Base-by-base conservation (phyloP, 2,113 vertebrate species). In the Oceanites oceanicus region DNA sequence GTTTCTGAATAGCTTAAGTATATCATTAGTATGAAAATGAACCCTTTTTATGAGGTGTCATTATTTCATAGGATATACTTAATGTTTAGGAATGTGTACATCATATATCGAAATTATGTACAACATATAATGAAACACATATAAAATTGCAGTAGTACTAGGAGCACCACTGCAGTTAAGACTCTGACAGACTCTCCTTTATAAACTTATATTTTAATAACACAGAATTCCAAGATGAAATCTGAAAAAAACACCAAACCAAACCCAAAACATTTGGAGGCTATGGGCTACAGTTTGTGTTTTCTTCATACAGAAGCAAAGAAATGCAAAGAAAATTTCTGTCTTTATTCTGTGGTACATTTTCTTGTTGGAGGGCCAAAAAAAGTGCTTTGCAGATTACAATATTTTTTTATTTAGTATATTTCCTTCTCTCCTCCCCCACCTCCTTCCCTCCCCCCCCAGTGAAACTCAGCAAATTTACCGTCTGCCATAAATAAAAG, bases 61-160 rank as follows among this genome's bases (percentile, higher is more conserved):
- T 92, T 96, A 94, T 94, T 96, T 97, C 88, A 90, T 86, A 83
- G 93, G 92, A 92, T 93, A 95, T 61, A 95, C 62, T 86, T 90
- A 91, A 95, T 83, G 55, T 86, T 90, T 70, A 90, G 95, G 94
- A 91, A 90, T 91, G 86, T 20, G 71, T 91, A 91, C 32, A 96
- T 95, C 86, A 92, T 94, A 79, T 66, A 85, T 50, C 62, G 74
- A 79, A 97, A 92, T 89, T 91, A 90, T 94, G 86, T 83, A 82
- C 53, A 90, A 58, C 56, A 23, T 83, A 91, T 89, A 91, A 94
- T 94, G 95, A 87, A 96, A 82, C 88, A 81, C 83, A 67, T 88
- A 88, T 79, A 94, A 95, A 91, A 90, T 15, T 75, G 78, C 73
- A 85, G 84, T 42, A 75, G 89, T 71, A 53, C 42, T 49, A 80